Conservation (phyloP, 2,113 vertebrate species). For the Hyaena hyaena region DNA sequence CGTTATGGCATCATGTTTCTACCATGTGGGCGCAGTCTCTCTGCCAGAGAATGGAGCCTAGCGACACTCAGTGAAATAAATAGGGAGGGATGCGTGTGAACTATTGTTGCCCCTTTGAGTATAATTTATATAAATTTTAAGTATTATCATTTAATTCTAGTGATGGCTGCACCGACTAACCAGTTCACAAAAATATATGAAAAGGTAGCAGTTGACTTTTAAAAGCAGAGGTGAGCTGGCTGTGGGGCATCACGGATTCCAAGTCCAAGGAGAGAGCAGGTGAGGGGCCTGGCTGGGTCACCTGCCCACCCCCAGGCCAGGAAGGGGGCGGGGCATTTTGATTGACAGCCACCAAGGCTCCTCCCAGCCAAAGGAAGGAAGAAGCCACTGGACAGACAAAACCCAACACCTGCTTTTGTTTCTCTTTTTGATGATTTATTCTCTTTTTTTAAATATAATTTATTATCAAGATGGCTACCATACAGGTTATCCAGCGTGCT, state of each 20-base stretch:
- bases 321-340: neutral
- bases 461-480: no score
- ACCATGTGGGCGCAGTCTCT: accelerated
- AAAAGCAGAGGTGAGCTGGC: neutral
- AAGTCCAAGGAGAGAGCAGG: neutral
- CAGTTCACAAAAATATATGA: neutral
- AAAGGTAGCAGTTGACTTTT: neutral
- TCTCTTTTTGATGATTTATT: neutral
- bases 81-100: neutral
- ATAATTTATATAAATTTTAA: neutral
- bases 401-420: neutral
- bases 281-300: neutral
- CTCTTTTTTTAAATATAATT: no score
- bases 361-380: neutral
- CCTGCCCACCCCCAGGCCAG: neutral
- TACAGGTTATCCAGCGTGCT: no score
- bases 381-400: neutral
- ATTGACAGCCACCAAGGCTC: neutral
- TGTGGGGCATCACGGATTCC: neutral
- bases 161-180: neutral
- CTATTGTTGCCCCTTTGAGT: neutral
- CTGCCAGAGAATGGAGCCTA: neutral
- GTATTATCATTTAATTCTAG: neutral
- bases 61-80: neutral
- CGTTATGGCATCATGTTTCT: accelerated